Evolutionary conservation across 2,888 invertebrate genomes (phyloP), one percentile per base, ranked within the genome.

Genomic region (Leucozona laternaria): DNA sequence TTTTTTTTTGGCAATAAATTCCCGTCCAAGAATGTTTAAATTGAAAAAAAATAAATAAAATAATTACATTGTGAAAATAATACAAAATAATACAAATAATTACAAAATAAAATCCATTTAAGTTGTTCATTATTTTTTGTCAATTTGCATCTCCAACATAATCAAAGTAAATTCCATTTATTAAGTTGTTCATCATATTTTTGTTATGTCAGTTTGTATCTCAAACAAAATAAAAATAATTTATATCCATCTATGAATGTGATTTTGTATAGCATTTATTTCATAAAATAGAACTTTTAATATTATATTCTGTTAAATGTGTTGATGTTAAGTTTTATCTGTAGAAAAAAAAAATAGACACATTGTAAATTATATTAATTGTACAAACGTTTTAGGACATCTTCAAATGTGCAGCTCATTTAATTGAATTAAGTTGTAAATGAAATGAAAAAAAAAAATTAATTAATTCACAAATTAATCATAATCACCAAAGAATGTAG

Each of bases 401-500:
- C 55, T 76, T 81, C 70, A 70, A 83, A 22, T 64, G 66, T 62
- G 73, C 79, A 68, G 73, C 79, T 78, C 72, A 75, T 73, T 73
- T 79, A 55, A 62, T 28, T 48, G 25, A 37, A 50, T 53, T 77
- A 64, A 71, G 50, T 57, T 73, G 45, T 70, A 76, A 75, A 48
- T 48, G 62, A 48, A 20, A 48, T 37, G 10, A 64, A 50, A 48
- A 22, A 31, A 13, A 64, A 50, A 40, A 20, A 40, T 11, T 25
- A 50, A n/a, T 6, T 34, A 57, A 22, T 62, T 82, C 78, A 86
- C 81, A 86, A 86, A 86, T 37, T 22, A 34, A 37, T 82, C 60
- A 75, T 86, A 78, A 78, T 82, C 78, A 86, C 86, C 86, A 86
- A 86, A 86, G 86, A 86, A 66, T 70, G 45, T 86, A 82, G 81